Evolutionary conservation across 35 echinoderm and acorn worm species (phyloP), one percentile per base, ranked within the genome.

Genomic region (Acanthaster planci): DNA sequence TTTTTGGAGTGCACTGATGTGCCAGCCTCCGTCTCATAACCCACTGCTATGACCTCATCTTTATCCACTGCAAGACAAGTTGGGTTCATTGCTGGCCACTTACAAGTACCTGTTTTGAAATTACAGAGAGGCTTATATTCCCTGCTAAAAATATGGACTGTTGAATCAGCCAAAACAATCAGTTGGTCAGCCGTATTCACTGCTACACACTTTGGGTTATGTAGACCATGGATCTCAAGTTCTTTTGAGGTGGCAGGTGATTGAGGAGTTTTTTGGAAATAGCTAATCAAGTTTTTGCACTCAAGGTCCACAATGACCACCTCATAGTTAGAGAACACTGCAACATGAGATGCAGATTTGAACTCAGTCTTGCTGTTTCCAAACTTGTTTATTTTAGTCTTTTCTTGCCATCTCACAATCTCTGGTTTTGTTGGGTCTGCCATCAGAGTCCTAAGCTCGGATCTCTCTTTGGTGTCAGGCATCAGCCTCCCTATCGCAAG

Each of bases 31-130:
- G 16, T 67, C 21, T 67, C 59, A 67, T 67, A 67, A 67, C 59
- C 59, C n/a, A 67, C n/a, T 15, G 59, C 59, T 67, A 67, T 67
- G 16, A 67, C 16, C 16, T 67, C 23, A 1, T 67, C 23, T 14
- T 67, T 31, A 22, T 67, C 59, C n/a, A 67, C 59, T 67, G 59
- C 59, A 67, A 67, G 21, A 22, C 59, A 67, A 21, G 59, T 27
- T 67, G 59, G 59, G 16, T 67, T 31, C 0, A 14, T 5, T 4
- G 4, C 12, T 47, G 42, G 42, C 42, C 42, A 6, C 12, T 6
- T 4, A 47, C 42, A 47, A 47, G 42, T 12, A 22, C 59, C 59
- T 19, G 19, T 1, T 27, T 67, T 22, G 59, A 67, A 67, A 8
- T 22, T n/a, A 22, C 23, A 8, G 12, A 67, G 7, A 31, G 30